A percentile compares a stretch with the other conserved stretches of the same genome.
Evolutionary conservation across 2,113 vertebrate species (phyloP).

Genomic region (Sebastes schlegelii): DNA sequence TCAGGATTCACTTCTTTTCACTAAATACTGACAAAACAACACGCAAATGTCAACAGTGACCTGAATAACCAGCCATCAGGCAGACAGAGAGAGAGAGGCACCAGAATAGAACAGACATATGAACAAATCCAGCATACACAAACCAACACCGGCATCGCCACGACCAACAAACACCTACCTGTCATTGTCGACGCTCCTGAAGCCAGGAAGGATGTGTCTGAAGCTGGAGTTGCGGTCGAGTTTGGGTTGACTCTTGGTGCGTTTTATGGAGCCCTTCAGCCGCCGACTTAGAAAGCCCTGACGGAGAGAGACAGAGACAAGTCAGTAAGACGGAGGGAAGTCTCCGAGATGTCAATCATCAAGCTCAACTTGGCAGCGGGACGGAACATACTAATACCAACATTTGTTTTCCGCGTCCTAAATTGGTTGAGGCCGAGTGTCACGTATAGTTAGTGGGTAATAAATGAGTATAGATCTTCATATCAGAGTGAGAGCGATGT

Average conservation of each 20-base stretch:
- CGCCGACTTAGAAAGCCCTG: slow-evolving; percentile 84
- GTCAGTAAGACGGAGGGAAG: slow-evolving; percentile 7
- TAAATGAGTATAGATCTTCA: slow-evolving; percentile 34
- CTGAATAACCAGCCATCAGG: slow-evolving; percentile 61
- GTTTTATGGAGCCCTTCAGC: slow-evolving; percentile 98
- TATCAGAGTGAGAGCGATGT: slow-evolving; percentile 18
- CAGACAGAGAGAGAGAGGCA: neutral
- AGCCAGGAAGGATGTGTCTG: slow-evolving; percentile 96
- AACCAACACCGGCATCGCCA: neutral
- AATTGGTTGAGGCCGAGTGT: slow-evolving; percentile 5
- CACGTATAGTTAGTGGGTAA: slow-evolving; percentile 19
- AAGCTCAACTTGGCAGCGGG: slow-evolving; percentile 20
- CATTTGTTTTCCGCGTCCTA: slow-evolving; percentile 1
- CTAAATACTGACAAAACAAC: slow-evolving; percentile 37
- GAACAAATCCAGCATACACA: slow-evolving; percentile 16
- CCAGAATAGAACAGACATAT: slow-evolving; percentile 11
- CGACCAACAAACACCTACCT: slow-evolving; percentile 83
- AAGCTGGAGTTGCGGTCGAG: slow-evolving; percentile 99
- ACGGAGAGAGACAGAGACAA: slow-evolving; percentile 19
- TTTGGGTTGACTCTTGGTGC: slow-evolving; percentile 99
- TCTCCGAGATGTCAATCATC: slow-evolving; percentile 23
- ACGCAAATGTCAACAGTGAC: slow-evolving; percentile 68
- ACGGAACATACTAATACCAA: slow-evolving; percentile 27
- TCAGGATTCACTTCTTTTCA: slow-evolving; percentile 59
- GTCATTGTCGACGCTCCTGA: slow-evolving; percentile 95